Conservation (phyloP, 2,113 vertebrate species). For the Vidua macroura region DNA sequence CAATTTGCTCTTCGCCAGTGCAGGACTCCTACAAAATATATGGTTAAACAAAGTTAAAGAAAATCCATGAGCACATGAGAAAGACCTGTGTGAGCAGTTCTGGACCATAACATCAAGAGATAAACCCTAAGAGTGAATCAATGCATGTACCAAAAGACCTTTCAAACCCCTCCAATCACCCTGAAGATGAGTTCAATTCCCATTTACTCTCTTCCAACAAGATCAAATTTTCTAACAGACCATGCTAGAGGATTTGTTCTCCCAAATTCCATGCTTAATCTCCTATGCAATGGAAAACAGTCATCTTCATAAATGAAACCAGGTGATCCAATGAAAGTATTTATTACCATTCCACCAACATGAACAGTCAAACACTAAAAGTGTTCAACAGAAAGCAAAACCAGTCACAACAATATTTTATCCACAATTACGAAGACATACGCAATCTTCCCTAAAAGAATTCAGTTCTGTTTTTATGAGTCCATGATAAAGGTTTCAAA, state of each 20-base stretch:
- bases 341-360: slow-evolving; percentile 58
- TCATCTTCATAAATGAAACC: not conserved
- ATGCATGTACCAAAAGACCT: not conserved
- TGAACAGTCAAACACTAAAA: slow-evolving; percentile 6
- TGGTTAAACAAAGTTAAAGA: not conserved
- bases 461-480: slow-evolving; percentile 69
- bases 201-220: not conserved
- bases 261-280: not conserved
- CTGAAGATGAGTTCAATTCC: not conserved
- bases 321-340: slow-evolving; percentile 11
- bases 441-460: not conserved
- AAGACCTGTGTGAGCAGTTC: not conserved
- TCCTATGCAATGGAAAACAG: not conserved
- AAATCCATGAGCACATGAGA: not conserved
- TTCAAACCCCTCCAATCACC: not conserved
- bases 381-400: not conserved
- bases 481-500: slow-evolving; percentile 92
- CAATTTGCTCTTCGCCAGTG: not conserved
- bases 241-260: not conserved
- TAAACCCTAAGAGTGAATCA: not conserved
- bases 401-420: not conserved
- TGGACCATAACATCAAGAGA: not conserved
- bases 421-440: not conserved
- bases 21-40: not conserved
- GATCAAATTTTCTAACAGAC: not conserved